Evolutionary conservation across 2,888 invertebrate species (phyloP).

Genomic region (Polyploca ridens): DNA sequence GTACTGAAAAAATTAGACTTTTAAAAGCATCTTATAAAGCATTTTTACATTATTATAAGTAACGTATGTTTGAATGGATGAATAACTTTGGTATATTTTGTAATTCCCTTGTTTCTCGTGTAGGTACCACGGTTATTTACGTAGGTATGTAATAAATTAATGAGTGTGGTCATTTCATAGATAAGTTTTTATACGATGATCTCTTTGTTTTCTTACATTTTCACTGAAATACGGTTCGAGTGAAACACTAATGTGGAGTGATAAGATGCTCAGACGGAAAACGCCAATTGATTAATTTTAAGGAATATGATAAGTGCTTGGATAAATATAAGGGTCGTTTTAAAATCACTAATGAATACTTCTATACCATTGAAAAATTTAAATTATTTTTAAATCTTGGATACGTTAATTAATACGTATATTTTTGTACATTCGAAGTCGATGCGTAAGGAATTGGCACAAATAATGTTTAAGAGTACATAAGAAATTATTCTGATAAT

Average conservation of each 20-base stretch:
- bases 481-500: constrained; percentile 65
- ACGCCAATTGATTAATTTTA: constrained; percentile 76
- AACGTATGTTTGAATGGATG: constrained; percentile 64
- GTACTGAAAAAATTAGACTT: constrained; percentile 27
- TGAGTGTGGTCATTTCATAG: constrained; percentile 69
- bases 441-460: constrained; percentile 81
- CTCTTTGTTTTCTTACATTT: constrained; percentile 82
- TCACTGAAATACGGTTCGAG: constrained; percentile 71
- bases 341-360: constrained; percentile 63
- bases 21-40: constrained; percentile 49
- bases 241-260: constrained; percentile 44
- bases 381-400: constrained; percentile 66
- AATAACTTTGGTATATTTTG: constrained; percentile 55
- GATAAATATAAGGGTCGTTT: constrained; percentile 68
- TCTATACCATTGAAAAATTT: constrained; percentile 68
- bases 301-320: constrained; percentile 74
- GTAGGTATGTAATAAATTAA: constrained; percentile 40
- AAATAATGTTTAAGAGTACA: constrained; percentile 55
- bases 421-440: constrained; percentile 79
- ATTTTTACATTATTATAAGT: constrained; percentile 51
- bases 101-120: constrained; percentile 57
- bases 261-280: constrained; percentile 73
- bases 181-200: constrained; percentile 63
- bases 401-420: constrained; percentile 72
- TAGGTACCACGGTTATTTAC: constrained; percentile 58